Evolutionary conservation across 2,888 invertebrate genomes (phyloP), one percentile per base, ranked within the genome.

Genomic region (Steinernema carpocapsae): DNA sequence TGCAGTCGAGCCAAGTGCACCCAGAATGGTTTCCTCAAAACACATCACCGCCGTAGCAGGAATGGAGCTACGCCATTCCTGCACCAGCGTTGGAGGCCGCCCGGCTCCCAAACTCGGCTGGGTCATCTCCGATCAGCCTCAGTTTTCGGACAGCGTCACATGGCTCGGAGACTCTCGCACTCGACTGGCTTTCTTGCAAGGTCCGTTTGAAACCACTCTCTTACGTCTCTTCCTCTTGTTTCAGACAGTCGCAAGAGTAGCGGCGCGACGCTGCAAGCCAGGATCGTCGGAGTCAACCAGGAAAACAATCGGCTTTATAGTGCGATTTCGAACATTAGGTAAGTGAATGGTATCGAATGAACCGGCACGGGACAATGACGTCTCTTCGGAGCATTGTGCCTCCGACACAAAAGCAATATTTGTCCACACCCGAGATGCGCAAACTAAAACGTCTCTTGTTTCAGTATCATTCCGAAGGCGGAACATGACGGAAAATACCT

Each of bases 121-220:
- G 86, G 86, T 82, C 26, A 81, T 86, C 37, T 75, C 85, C 1
- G 76, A 78, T 7, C 7, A 14, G 4, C 29, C 46, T 14, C 46
- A 71, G 26, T 48, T 71, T 26, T 26, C 26, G 12, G 29, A 43
- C 19, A 71, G 24, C 45, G 71, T 43, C 29, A 48, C 71, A 4
- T 71, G 71, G 71, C 29, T 71, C 2, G 45, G 71, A 1, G 71
- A 71, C 19, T 64, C 64, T 4, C 64, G 64, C 29, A 64, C 29
- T 22, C 22, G 64, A 64, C 64, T 64, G 1, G 1, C 32, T 64
- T 64, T 64, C 64, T 64, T 32, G 6, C 64, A 64, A 32, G 64
- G 64, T 64, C 4, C 14, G 56, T 3, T 24, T 56, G 56, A 12
- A 22, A 48, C 24, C 2, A 3, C 24, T 7, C 4, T 22, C 19